Evolutionary conservation across 2,888 invertebrate species (phyloP), one percentile per base, ranked within the genome.

Genomic region (Gastracanthus pulcherrimus): DNA sequence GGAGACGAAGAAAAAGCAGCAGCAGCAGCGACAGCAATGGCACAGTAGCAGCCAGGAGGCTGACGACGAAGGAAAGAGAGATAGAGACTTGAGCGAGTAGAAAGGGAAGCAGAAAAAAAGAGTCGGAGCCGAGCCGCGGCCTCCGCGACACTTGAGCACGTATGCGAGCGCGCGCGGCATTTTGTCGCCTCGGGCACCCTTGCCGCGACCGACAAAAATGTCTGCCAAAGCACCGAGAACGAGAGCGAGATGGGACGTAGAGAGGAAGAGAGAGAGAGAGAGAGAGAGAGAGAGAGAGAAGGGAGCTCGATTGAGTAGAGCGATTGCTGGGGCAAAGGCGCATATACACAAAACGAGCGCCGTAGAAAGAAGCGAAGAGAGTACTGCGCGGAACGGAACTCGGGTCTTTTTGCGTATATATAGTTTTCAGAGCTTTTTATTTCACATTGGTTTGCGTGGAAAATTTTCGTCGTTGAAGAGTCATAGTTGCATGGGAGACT

Each of bases 111-210:
- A 19, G 9, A n/a, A n/a, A n/a, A n/a, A 48, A 41, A 26, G 67
- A 79, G 23, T 64, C 41, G 58, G 29, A 62, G 19, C 45, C 41
- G 64, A 11, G 31, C 36, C 38, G 31, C 51, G 16, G 13, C 51
- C 31, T 31, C 34, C 69, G 23, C 31, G 58, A 29, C 62, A 72
- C 81, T 81, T 60, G 58, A 81, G 81, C 81, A 81, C 81, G 81
- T 81, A 72, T 76, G 45, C 31, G 67, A 23, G 29, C 36, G 71
- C 58, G 31, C 62, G 51, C 76, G 51, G 60, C 62, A 70, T 66
- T 76, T 76, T 80, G 70, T 64, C 38, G 76, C 36, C 62, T 23
- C 41, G 23, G 67, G 76, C 70, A 76, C 41, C 58, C 62, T 71
- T 62, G 66, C 74, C 58, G 41, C 74, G 67, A 72, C 80, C 60